phyloP scores from a whole-genome alignment of 1,140 invertebrate species.

The Cydia fagiglandana region DNA sequence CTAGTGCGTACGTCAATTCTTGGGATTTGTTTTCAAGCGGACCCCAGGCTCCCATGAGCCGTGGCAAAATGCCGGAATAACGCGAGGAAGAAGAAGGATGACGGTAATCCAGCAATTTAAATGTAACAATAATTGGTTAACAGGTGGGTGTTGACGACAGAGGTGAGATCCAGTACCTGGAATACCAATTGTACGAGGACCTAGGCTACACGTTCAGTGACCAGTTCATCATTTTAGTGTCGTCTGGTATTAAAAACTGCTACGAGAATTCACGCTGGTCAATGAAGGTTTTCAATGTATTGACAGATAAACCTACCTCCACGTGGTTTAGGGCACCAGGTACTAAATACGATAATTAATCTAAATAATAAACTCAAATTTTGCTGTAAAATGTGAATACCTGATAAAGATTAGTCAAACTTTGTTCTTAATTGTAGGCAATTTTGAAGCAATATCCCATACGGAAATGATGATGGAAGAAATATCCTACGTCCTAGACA shows the following conservation, averaged over 20 bases:
- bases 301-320: conserved; percentile 55
- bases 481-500: conserved; percentile 81
- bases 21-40: no score
- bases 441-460: conserved; percentile 81
- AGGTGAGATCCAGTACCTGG: conserved; percentile 81
- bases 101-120: background rate
- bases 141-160: conserved; percentile 79
- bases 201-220: conserved; percentile 80
- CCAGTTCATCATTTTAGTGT: conserved; percentile 17
- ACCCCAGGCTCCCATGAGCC: no score
- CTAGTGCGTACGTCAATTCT: no score
- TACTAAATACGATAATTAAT: background rate
- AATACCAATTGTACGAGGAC: conserved; percentile 80
- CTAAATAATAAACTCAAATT: no score
- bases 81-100: no score
- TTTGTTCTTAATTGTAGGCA: conserved; percentile 63
- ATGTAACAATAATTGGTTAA: background rate
- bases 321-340: conserved; percentile 75
- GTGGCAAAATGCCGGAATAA: no score
- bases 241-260: conserved; percentile 31
- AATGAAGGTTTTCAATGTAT: conserved; percentile 42
- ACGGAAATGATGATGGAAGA: conserved; percentile 89
- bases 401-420: no score
- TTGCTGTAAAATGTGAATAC: no score
- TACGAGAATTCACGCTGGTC: conserved; percentile 34